phyloP scores from a whole-genome alignment of 1,140 invertebrate species.

The Trachelipus rathkii region DNA sequence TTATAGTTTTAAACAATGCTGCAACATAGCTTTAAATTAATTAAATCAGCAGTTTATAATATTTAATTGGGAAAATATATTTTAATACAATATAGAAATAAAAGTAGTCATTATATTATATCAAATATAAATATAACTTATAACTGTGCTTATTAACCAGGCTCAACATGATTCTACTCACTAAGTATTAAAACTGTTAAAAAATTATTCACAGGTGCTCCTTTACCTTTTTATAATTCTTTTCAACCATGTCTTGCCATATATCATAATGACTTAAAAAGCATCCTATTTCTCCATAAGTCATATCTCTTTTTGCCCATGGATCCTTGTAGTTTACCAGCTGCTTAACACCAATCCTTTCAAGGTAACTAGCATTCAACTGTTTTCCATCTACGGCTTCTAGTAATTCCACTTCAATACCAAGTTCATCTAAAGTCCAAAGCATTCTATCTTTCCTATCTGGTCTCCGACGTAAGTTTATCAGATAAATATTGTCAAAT shows the following conservation, averaged over 20 bases:
- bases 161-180: too few species aligned
- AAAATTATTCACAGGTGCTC: too few species aligned
- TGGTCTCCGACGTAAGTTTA: conserved; percentile 58
- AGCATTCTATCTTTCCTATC: conserved; percentile 62
- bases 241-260: conserved; percentile 54
- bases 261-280: conserved; percentile 60
- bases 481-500: conserved; percentile 46
- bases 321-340: conserved; percentile 63
- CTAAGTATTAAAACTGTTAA: too few species aligned
- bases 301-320: conserved; percentile 58
- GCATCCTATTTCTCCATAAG: conserved; percentile 56
- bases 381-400: conserved; percentile 64
- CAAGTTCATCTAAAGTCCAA: conserved; percentile 61
- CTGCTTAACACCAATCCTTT: conserved; percentile 62
- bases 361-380: conserved; percentile 61
- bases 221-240: conserved; percentile 49
- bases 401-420: conserved; percentile 49
- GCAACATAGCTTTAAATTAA: too few species aligned
- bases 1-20: too few species aligned
- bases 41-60: too few species aligned
- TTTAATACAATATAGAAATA: too few species aligned
- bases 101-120: too few species aligned
- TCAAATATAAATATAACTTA: too few species aligned
- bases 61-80: too few species aligned
- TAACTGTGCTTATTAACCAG: too few species aligned